Percentiles rank a stretch among this genome's conserved stretches.
These are phyloP conservation scores for Pelmatolapia mariae DNA, from an alignment of 2,113 vertebrate species.

Conservation along the genomic window DNA sequence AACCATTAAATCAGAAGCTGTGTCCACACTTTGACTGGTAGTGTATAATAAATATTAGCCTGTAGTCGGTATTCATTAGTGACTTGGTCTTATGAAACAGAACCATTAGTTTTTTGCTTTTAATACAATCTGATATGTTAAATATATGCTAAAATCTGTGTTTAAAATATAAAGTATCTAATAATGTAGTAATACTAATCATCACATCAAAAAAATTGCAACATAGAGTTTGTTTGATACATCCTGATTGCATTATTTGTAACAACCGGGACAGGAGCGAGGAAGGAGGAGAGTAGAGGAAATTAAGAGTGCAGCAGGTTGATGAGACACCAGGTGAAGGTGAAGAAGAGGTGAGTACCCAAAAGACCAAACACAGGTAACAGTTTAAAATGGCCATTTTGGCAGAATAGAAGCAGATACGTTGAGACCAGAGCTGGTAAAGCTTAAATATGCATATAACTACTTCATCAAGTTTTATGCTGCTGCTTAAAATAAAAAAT, in stretches of 20 bases:
- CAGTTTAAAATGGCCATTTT: rapidly evolving
- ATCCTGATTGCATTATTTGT: not conserved
- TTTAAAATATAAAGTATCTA: not conserved
- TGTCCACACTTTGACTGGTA: not conserved
- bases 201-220: not conserved
- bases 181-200: not conserved
- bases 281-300: not conserved
- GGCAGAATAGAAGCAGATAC: not conserved
- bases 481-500: not conserved
- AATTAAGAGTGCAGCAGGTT: not conserved
- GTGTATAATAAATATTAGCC: not conserved
- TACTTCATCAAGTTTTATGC: not conserved
- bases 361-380: not conserved
- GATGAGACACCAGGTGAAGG: not conserved
- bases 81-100: not conserved
- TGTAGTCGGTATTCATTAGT: not conserved
- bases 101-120: not conserved
- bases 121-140: not conserved
- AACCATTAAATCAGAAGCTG: not conserved
- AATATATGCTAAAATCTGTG: not conserved
- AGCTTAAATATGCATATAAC: not conserved
- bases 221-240: not conserved
- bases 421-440: not conserved
- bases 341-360: not conserved
- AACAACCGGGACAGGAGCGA: not conserved